A percentile compares a stretch with the other conserved stretches of the same genome.
Conservation (phyloP, 2,113 vertebrate genomes). For the Capra hircus region DNA sequence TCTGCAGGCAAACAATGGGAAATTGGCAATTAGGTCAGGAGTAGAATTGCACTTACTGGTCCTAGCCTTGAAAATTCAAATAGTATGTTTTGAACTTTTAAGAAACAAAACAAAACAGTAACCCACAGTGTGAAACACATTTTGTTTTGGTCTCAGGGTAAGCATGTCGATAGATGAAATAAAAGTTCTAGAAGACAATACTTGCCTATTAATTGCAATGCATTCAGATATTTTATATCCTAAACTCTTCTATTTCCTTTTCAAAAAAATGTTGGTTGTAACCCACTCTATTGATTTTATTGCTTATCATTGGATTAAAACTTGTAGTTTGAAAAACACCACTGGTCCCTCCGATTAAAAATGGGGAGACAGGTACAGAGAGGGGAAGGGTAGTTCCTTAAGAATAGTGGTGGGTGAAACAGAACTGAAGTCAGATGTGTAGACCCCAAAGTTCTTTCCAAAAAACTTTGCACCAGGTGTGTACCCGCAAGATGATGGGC, state of each 20-base stretch:
- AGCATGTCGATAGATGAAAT: neutral
- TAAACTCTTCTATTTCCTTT: neutral
- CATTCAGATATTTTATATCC: neutral
- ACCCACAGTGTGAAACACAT: neutral
- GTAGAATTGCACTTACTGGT: neutral
- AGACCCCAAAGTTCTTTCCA: neutral
- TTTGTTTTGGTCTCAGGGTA: neutral
- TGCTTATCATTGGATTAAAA: neutral
- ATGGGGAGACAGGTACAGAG: neutral
- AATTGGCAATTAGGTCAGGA: neutral
- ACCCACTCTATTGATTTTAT: neutral
- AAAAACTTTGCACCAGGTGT: neutral
- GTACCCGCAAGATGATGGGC: neutral
- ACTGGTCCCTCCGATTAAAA: neutral
- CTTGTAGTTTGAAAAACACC: neutral
- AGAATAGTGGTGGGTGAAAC: neutral
- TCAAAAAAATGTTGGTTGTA: neutral
- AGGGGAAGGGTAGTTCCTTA: neutral
- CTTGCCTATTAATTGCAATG: neutral
- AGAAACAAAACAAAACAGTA: neutral
- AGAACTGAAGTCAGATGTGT: neutral
- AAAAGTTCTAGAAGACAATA: neutral
- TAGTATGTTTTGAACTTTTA: neutral
- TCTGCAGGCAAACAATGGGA: neutral
- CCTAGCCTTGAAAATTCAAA: neutral